Base-by-base conservation (phyloP, 2,888 invertebrate species). In the Noctua janthina region DNA sequence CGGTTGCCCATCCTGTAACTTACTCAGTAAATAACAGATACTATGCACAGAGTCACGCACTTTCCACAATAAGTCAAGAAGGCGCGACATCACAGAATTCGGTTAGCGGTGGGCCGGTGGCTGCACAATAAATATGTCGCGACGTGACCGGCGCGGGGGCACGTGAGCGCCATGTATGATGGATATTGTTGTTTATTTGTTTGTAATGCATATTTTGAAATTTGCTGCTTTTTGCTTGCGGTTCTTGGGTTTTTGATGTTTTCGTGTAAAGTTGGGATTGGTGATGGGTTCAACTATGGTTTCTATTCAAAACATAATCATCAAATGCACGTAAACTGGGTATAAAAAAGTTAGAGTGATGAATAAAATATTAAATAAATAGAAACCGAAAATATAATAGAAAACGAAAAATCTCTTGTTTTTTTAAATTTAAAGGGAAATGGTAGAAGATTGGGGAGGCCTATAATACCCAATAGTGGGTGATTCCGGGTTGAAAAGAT, bases 121-220 rank as follows among this genome's bases (percentile, higher is more conserved):
- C 81, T 87, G 87, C 86, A 91, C 92, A 89, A 95, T 95, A 95
- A 95, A 95, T 95, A 91, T 90, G 92, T 85, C 79, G 89, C 73
- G 87, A 94, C 94, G 94, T 94, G 94, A 94, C 93, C 93, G 91
- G 87, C 90, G 91, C 89, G 86, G 51, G 89, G 81, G 86, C 89
- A 94, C 94, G 94, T 94, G 94, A 93, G 89, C 87, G 79, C 82
- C 89, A 89, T 89, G 79, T 88, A 73, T 83, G 86, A 89, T 88
- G 75, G 69, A 78, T 88, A 76, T 83, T 79, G 79, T 87, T 87
- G 85, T 87, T 88, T 87, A 87, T 88, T 67, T 79, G 82, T 83
- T 76, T 68, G 73, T 59, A 73, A 67, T 74, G 66, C 73, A 56
- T 49, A 43, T 79, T 73, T 69, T 56, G 62, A 77, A 77, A 74